phyloP scores from a whole-genome alignment of 1,140 invertebrate species.

The Ectropis grisescens region DNA sequence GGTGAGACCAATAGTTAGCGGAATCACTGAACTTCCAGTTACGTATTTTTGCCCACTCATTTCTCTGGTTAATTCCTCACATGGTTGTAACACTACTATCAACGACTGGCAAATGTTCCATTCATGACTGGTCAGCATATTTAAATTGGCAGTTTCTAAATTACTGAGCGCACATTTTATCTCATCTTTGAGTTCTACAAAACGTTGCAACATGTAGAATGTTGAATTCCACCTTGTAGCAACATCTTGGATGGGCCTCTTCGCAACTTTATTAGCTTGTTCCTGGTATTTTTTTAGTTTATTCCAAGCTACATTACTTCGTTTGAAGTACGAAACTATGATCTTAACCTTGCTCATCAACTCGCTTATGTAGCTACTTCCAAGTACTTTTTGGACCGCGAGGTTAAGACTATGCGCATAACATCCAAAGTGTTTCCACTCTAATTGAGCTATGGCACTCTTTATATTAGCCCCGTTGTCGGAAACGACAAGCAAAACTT shows the following conservation, averaged over 20 bases:
- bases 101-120: conserved; percentile 1
- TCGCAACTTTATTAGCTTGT: neutral
- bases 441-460: too few relatives aligned
- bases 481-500: too few relatives aligned
- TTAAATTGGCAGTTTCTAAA: too few relatives aligned
- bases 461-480: too few relatives aligned
- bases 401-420: conserved; percentile 1
- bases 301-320: conserved; percentile 1
- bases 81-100: neutral
- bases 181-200: conserved; percentile 3
- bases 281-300: neutral
- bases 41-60: conserved; percentile 6
- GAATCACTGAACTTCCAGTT: conserved; percentile 3
- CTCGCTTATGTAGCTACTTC: too few relatives aligned
- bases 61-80: conserved; percentile 4
- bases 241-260: conserved; percentile 2
- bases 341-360: neutral
- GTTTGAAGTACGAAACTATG: conserved; percentile 3
- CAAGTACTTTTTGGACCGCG: conserved; percentile 1
- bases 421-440: too few relatives aligned
- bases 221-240: conserved; percentile 2
- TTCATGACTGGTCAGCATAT: conserved; percentile 1
- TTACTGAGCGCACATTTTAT: conserved; percentile 1
- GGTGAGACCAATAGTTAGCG: neutral
- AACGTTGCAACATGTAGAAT: neutral